Evolutionary conservation across 2,888 invertebrate species (phyloP).

Genomic region (Euplexia lucipara): DNA sequence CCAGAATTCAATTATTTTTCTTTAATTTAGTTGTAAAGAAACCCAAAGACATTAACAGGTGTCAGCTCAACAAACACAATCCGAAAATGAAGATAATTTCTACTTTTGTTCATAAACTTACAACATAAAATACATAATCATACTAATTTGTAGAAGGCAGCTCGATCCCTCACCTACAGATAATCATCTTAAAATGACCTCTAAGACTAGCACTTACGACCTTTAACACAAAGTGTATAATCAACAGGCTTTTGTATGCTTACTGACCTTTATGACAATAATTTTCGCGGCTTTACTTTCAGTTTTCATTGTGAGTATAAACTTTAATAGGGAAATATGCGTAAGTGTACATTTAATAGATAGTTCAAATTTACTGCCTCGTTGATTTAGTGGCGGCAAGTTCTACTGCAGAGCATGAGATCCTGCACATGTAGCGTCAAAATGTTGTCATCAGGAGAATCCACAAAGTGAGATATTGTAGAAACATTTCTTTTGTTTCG

Average conservation of each 20-base stretch:
- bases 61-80: neutral
- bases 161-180: constrained; percentile 49
- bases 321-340: constrained; percentile 4
- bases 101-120: constrained; percentile 23
- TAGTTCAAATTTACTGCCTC: neutral
- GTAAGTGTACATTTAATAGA: neutral
- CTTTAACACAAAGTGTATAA: constrained; percentile 38
- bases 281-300: constrained; percentile 40
- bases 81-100: constrained; percentile 4
- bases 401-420: too few species aligned
- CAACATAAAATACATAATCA: constrained; percentile 36
- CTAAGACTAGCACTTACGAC: constrained; percentile 25
- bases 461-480: too few species aligned
- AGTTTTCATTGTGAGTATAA: constrained; percentile 16
- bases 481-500: too few species aligned
- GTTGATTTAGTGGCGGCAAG: too few species aligned
- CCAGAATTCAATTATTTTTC: neutral
- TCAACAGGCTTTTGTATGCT: constrained; percentile 34
- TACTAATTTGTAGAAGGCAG: constrained; percentile 36
- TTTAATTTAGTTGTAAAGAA: constrained; percentile 3
- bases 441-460: too few species aligned
- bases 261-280: constrained; percentile 35
- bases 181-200: constrained; percentile 42
- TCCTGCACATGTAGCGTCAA: too few species aligned
- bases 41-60: constrained; percentile 9